These are phyloP conservation scores for Xiphophorus couchianus DNA, from an alignment of 2,113 vertebrate species.

Conservation along the genomic window DNA sequence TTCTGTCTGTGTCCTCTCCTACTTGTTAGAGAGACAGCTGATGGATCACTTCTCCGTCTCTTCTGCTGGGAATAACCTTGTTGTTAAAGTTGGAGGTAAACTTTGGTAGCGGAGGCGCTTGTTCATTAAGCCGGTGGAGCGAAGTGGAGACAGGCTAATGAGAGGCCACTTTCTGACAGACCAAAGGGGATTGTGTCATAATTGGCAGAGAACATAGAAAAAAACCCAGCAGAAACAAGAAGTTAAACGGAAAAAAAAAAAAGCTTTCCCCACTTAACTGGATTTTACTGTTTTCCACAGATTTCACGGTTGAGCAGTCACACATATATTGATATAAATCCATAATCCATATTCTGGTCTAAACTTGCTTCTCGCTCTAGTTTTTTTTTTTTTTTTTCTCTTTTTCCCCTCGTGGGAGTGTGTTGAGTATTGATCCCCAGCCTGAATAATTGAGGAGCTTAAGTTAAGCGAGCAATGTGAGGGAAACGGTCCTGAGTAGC, in stretches of 20 bases:
- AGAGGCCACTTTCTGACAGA: constrained; percentile 67
- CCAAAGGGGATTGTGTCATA: constrained; percentile 49
- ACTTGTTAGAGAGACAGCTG: constrained; percentile 69
- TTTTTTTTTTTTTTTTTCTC: constrained; percentile 4
- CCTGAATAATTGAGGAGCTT: constrained; percentile 81
- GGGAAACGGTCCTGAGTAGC: constrained; percentile 71
- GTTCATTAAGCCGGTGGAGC: constrained; percentile 65
- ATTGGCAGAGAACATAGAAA: constrained; percentile 51
- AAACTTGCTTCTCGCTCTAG: constrained; percentile 52
- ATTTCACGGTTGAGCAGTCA: constrained; percentile 68
- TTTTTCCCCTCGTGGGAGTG: constrained; percentile 53
- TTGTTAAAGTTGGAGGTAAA: constrained; percentile 64
- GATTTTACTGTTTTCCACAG: constrained; percentile 60
- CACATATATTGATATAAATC: constrained; percentile 79
- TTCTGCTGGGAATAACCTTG: constrained; percentile 38
- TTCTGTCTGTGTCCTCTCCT: constrained; percentile 15
- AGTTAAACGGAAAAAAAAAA: constrained; percentile 46
- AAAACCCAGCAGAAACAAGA: constrained; percentile 28
- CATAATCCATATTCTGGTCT: constrained; percentile 74
- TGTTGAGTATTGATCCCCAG: constrained; percentile 76
- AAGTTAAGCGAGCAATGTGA: constrained; percentile 71
- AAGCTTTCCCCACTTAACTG: constrained; percentile 58
- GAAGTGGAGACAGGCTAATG: constrained; percentile 72
- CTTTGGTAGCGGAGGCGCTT: constrained; percentile 55
- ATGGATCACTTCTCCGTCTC: constrained; percentile 65